Percentiles rank a stretch among this genome's conserved stretches.
Evolutionary conservation across 1,140 invertebrate species (phyloP).

Genomic region (Trichoplusia ni): DNA sequence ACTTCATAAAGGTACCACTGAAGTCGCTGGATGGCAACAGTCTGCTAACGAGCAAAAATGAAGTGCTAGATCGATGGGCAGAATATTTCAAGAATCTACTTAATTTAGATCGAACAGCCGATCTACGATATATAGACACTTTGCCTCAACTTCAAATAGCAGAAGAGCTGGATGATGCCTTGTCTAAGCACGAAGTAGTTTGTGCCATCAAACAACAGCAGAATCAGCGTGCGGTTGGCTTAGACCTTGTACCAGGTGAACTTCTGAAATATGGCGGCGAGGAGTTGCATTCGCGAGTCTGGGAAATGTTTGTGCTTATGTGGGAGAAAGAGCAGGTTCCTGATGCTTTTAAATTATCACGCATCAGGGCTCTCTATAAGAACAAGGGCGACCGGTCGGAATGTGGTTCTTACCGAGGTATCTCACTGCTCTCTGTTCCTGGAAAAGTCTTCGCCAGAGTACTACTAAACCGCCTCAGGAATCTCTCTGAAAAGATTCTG

Average conservation of each 20-base stretch:
- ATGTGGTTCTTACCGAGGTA: slow-evolving; percentile 40
- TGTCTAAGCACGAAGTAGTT: slow-evolving; percentile 13
- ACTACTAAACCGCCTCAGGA: slow-evolving; percentile 35
- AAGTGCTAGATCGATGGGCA: too few species aligned
- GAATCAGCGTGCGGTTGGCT: slow-evolving; percentile 38
- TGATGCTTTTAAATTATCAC: slow-evolving; percentile 29
- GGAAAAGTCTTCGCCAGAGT: slow-evolving; percentile 47
- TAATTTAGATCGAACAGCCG: slow-evolving; percentile 22
- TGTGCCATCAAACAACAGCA: slow-evolving; percentile 30
- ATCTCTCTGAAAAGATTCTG: slow-evolving; percentile 35
- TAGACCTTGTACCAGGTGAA: slow-evolving; percentile 35
- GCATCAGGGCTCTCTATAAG: slow-evolving; percentile 39
- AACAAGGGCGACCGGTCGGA: slow-evolving; percentile 40
- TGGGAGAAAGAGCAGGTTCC: slow-evolving; percentile 37
- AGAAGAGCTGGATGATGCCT: slow-evolving; percentile 25
- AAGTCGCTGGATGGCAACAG: slow-evolving; percentile 5
- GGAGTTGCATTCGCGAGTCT: slow-evolving; percentile 27
- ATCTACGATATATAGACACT: slow-evolving; percentile 7
- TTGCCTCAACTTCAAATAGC: slow-evolving; percentile 12
- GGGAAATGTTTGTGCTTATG: slow-evolving; percentile 35
- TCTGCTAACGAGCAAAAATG: too few species aligned
- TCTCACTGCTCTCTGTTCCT: slow-evolving; percentile 39
- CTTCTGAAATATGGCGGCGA: slow-evolving; percentile 38
- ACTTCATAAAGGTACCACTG: slow-evolving; percentile 2
- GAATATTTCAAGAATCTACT: slow-evolving; percentile 17